Percentiles rank a stretch among this genome's conserved stretches.
phyloP scores from a whole-genome alignment of 2,797 vertebrate species.

The Hoplostethus atlanticus region DNA sequence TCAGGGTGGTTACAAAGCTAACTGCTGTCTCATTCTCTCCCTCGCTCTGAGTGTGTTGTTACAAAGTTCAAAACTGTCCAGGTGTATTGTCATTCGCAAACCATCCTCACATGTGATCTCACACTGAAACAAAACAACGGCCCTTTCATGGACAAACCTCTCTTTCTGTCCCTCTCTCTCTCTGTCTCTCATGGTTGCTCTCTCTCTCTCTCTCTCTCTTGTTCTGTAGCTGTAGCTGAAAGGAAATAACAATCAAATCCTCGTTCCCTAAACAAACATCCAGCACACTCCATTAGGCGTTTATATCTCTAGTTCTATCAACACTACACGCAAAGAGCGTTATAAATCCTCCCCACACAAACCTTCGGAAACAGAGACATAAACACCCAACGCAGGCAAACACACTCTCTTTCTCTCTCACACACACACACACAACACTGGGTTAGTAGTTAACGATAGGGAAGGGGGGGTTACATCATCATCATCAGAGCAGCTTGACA shows the following conservation, averaged over 20 bases:
- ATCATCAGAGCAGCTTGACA: slow-evolving; percentile 6
- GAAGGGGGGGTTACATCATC: not conserved
- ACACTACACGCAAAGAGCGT: slow-evolving; percentile 37
- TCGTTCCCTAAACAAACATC: slow-evolving; percentile 62
- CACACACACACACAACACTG: slow-evolving; percentile 13
- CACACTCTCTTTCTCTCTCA: slow-evolving; percentile 3
- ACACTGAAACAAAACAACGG: not conserved
- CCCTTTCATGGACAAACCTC: slow-evolving; percentile 44
- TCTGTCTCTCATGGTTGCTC: too few relatives aligned
- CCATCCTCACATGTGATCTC: not conserved
- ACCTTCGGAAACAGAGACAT: slow-evolving; percentile 32
- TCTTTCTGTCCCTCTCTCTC: not conserved
- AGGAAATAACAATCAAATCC: slow-evolving; percentile 44
- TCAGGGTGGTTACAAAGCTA: slow-evolving; percentile 57
- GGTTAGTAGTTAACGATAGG: slow-evolving; percentile 22
- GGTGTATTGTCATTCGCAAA: not conserved
- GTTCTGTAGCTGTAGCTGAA: slow-evolving; percentile 35
- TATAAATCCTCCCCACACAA: slow-evolving; percentile 44
- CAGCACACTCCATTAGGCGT: slow-evolving; percentile 49
- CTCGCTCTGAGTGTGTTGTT: too few relatives aligned
- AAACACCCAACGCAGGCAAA: slow-evolving; percentile 40
- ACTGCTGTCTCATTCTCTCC: too few relatives aligned
- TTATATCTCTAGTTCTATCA: slow-evolving; percentile 36
- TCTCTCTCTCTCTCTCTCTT: slow-evolving; percentile 14
- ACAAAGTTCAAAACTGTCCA: too few relatives aligned